Evolutionary conservation across 2,797 vertebrate genomes (phyloP).

Genomic region (Eutrigla gurnardus): DNA sequence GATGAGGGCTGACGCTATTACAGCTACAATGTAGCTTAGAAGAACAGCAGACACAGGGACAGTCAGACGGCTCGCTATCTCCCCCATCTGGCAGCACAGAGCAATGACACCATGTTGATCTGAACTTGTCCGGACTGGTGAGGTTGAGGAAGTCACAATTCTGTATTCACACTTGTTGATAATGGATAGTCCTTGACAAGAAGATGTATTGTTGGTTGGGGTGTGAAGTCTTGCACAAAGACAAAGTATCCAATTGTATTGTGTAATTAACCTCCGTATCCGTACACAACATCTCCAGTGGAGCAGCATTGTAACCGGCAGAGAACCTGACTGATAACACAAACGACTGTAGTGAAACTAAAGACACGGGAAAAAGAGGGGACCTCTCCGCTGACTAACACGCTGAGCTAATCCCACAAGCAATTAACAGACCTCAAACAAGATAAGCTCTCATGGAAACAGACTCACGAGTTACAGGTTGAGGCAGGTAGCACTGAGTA

Average conservation of each 20-base stretch:
- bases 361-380: not conserved
- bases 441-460: slow-evolving; percentile 19
- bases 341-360: not conserved
- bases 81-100: slow-evolving; percentile 62
- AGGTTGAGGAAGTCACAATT: not conserved
- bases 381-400: slow-evolving; percentile 24
- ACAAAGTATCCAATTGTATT: not conserved
- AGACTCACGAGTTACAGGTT: slow-evolving; percentile 42
- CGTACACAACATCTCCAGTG: not conserved
- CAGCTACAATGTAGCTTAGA: slow-evolving; percentile 26
- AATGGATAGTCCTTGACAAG: not conserved
- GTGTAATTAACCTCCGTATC: too few relatives aligned
- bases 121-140: slow-evolving; percentile 11
- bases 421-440: slow-evolving; percentile 6
- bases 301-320: not conserved
- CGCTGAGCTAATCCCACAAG: not conserved
- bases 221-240: not conserved
- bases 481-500: slow-evolving; percentile 47
- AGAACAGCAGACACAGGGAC: not conserved
- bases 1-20: slow-evolving; percentile 20
- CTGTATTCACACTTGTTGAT: not conserved
- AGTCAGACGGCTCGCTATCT: slow-evolving; percentile 34
- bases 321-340: not conserved
- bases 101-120: slow-evolving; percentile 21
- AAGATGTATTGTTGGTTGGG: not conserved